Evolutionary conservation across 2,888 invertebrate species (phyloP).

Genomic region (Dione vanillae): DNA sequence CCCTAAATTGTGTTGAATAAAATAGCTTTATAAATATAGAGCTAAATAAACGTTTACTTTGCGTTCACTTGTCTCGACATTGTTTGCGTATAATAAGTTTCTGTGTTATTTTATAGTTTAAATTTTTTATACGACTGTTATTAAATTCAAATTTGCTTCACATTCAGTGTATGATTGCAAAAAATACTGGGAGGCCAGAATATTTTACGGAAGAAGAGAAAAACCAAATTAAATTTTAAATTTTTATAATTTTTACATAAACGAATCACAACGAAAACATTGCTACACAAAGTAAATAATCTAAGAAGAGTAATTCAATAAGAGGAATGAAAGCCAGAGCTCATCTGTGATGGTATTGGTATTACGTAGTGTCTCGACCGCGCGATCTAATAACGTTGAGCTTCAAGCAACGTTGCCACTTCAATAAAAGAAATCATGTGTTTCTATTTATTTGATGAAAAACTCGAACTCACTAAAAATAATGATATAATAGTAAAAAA

Average conservation of each 20-base stretch:
- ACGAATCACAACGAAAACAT: background rate
- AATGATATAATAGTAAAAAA: too few relatives aligned
- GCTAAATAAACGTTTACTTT: background rate
- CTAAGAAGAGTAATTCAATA: constrained; percentile 3
- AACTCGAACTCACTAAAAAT: too few relatives aligned
- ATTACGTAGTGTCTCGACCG: background rate
- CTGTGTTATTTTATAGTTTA: too few relatives aligned
- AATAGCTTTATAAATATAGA: background rate
- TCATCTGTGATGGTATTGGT: background rate
- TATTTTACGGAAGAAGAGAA: too few relatives aligned
- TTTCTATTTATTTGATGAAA: too few relatives aligned
- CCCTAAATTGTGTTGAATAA: constrained; percentile 8
- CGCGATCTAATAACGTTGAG: background rate
- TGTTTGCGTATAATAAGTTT: background rate
- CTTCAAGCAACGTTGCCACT: background rate
- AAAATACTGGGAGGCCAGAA: too few relatives aligned
- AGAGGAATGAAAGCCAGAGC: background rate
- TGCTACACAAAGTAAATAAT: background rate
- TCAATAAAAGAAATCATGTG: background rate
- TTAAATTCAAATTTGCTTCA: too few relatives aligned
- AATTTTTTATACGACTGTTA: too few relatives aligned
- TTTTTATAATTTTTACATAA: background rate
- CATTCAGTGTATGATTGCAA: too few relatives aligned
- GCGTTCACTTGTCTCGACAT: background rate
- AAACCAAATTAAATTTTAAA: too few relatives aligned